Conservation (phyloP, 2,888 invertebrate species). For the Candidula unifasciata region DNA sequence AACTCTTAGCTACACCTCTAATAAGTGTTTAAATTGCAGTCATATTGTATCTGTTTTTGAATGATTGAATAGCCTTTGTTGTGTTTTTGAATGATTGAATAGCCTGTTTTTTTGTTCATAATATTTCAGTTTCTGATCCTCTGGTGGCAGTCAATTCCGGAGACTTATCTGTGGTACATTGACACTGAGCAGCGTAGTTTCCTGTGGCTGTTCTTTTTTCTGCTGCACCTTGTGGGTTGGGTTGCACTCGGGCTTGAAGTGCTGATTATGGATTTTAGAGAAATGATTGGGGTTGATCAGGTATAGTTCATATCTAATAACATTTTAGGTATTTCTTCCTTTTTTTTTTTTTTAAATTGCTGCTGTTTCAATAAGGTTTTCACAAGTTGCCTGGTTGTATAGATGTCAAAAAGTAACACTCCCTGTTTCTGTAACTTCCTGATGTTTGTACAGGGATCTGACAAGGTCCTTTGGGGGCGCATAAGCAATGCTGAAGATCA, state of each 20-base stretch:
- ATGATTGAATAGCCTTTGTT: not conserved
- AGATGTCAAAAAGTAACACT: no score
- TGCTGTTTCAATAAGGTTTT: no score
- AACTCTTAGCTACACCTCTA: no score
- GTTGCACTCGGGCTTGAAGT: constrained; percentile 61
- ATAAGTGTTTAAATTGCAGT: no score
- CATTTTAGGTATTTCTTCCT: not conserved
- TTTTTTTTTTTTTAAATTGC: not conserved
- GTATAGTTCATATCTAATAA: not conserved
- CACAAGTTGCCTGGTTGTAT: no score
- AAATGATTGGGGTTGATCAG: constrained; percentile 63
- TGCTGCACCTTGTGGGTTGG: constrained; percentile 67
- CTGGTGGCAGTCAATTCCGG: constrained; percentile 63
- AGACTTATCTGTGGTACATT: constrained; percentile 64
- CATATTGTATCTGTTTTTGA: no score
- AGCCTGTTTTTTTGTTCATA: not conserved
- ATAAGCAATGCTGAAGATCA: no score
- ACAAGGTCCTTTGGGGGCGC: no score
- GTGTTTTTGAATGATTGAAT: not conserved
- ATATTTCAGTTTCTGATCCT: constrained; percentile 62
- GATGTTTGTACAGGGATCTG: no score
- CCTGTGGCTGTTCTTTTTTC: constrained; percentile 65
- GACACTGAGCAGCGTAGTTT: constrained; percentile 60
- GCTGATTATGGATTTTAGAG: constrained; percentile 63
- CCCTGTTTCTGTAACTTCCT: no score